Evolutionary conservation across 2,113 vertebrate species (phyloP), one percentile per base, ranked within the genome.

Genomic region (Indicator indicator): DNA sequence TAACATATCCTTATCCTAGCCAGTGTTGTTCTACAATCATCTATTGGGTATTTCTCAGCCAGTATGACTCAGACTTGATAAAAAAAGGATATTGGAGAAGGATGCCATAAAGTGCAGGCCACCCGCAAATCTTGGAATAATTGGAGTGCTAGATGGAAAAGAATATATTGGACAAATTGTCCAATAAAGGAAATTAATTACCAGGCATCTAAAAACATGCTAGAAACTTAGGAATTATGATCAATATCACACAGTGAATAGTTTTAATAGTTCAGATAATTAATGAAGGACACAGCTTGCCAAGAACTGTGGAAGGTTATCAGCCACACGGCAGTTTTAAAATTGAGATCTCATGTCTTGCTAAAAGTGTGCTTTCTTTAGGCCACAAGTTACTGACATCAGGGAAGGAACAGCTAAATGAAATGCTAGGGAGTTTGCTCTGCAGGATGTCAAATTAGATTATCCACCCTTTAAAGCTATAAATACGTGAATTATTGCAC

Each of bases 401-500:
- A 17, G 85, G 36, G 38, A 91, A 72, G 73, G 62, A 90, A 90
- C 6, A 80, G 63, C 85, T 91, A 91, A 88, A 94, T 94, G 76
- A 95, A 96, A 95, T 91, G 69, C 73, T 72, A 79, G 58, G 46
- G 73, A 90, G 93, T 96, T 90, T 94, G 73, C 92, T 96, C 85
- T 4, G 7, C 80, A 55, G 93, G 94, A 82, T 94, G 92, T 88
- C 90, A 93, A 96, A 94, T 95, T 94, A 92, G 91, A 86, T 95
- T 95, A 96, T 78, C 95, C 80, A 63, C 84, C 83, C 88, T 97
- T 95, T 91, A 96, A 93, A 96, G 80, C 91, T 76, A 97, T 96
- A 95, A 97, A 91, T 93, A 96, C 20, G 55, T 86, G 94, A 94
- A 95, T 95, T 94, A 97, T 97, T 96, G 88, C 88, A 91, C 93